Conservation (phyloP, 2,113 vertebrate genomes). For the Lates calcarifer region DNA sequence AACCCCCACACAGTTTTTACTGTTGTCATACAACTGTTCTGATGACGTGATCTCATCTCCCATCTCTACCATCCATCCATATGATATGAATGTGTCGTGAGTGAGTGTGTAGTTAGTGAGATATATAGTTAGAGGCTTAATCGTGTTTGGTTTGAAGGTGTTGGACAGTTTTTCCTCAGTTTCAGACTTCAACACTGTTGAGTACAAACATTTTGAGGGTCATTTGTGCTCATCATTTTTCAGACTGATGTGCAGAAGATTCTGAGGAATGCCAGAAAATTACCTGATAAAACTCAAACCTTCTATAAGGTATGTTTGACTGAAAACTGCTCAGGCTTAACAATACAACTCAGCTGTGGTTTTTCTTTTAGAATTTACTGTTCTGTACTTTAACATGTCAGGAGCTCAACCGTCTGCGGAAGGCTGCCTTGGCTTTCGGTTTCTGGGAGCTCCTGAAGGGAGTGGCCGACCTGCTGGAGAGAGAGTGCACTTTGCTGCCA, state of each 20-base stretch:
- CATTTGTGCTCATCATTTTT: constrained; percentile 8
- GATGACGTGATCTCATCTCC: too few species aligned
- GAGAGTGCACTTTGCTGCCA: constrained; percentile 95
- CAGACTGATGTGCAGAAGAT: constrained; percentile 99
- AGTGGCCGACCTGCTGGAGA: constrained; percentile 94
- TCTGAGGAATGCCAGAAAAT: constrained; percentile 96
- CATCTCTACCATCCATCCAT: background rate
- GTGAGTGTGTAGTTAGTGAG: background rate
- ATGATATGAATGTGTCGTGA: background rate
- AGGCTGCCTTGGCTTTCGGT: constrained; percentile 95
- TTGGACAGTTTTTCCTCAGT: background rate
- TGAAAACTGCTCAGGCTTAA: background rate
- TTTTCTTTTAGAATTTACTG: background rate
- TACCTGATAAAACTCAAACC: constrained; percentile 99
- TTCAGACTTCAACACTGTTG: background rate
- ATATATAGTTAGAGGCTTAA: background rate
- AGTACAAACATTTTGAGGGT: background rate
- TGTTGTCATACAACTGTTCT: background rate
- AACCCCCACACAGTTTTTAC: background rate
- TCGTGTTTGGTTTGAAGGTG: background rate
- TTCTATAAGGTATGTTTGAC: constrained; percentile 93
- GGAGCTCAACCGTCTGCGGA: constrained; percentile 96
- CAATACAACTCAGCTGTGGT: background rate
- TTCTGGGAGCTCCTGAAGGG: constrained; percentile 97
- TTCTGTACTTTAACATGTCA: constrained; percentile 64